These are phyloP conservation scores for Huso huso DNA, from an alignment of 2,797 vertebrate species.

Conservation along the genomic window DNA sequence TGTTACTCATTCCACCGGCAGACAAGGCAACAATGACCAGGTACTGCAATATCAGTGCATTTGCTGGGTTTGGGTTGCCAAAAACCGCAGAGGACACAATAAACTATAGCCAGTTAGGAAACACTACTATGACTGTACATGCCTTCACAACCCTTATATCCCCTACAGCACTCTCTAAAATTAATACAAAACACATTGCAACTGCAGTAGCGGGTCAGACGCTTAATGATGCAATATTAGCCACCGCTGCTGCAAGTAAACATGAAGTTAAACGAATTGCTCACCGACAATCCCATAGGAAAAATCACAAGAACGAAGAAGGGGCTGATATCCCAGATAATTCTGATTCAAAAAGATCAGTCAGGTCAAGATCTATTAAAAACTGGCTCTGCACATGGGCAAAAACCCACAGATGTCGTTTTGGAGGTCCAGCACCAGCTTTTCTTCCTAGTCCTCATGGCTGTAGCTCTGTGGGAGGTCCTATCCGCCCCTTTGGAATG, in stretches of 20 bases:
- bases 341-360: conserved; percentile 15
- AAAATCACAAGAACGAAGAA: neutral
- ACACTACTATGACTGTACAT: neutral
- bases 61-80: neutral
- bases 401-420: conserved; percentile 29
- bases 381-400: neutral
- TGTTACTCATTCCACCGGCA: conserved; percentile 57
- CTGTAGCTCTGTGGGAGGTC: conserved; percentile 61
- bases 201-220: neutral
- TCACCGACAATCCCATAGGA: too few relatives aligned
- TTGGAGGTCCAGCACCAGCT: conserved; percentile 51
- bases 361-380: conserved; percentile 23
- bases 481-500: conserved; percentile 56
- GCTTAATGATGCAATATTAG: too few relatives aligned
- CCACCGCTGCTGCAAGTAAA: too few relatives aligned
- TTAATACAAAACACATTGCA: neutral
- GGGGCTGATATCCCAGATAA: neutral
- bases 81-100: neutral
- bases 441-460: conserved; percentile 63
- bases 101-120: neutral
- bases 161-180: neutral
- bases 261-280: too few relatives aligned
- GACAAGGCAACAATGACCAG: neutral
- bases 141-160: neutral
- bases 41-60: conserved; percentile 45